Percentiles rank a stretch among this genome's conserved stretches.
Conservation (phyloP, 1,140 invertebrate genomes). For the Pseudomyrmex cubaensis region DNA sequence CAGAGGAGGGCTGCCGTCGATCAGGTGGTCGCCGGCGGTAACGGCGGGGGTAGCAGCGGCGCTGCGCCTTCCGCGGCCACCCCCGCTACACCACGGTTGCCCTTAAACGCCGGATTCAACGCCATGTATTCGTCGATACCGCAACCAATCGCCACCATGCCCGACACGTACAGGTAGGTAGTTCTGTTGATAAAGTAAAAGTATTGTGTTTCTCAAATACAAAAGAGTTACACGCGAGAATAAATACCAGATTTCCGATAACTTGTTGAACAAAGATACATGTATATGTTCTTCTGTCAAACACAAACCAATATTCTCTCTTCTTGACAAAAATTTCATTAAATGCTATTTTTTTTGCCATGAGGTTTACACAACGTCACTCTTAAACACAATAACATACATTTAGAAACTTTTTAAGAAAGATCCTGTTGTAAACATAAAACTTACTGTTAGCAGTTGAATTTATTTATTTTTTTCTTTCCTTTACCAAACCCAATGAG, state of each 20-base stretch:
- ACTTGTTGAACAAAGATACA: neutral
- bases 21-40: constrained; percentile 83
- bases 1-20: constrained; percentile 90
- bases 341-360: neutral
- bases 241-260: neutral
- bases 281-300: neutral
- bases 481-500: too few relatives aligned
- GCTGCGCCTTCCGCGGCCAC: constrained; percentile 87
- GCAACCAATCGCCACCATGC: constrained; percentile 96
- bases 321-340: neutral
- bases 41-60: constrained; percentile 84
- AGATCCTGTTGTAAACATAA: too few relatives aligned
- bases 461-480: too few relatives aligned
- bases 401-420: too few relatives aligned
- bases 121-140: constrained; percentile 98
- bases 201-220: neutral
- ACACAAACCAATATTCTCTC: neutral
- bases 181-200: constrained; percentile 11
- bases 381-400: too few relatives aligned
- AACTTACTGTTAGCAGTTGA: too few relatives aligned
- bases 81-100: constrained; percentile 88
- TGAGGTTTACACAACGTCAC: too few relatives aligned
- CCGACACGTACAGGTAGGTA: constrained; percentile 95
- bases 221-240: constrained; percentile 7
- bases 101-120: constrained; percentile 95